A percentile compares a stretch with the other conserved stretches of the same genome.
phyloP scores from a whole-genome alignment of 2,888 invertebrate species.

The Caenorhabditis uteleia region DNA sequence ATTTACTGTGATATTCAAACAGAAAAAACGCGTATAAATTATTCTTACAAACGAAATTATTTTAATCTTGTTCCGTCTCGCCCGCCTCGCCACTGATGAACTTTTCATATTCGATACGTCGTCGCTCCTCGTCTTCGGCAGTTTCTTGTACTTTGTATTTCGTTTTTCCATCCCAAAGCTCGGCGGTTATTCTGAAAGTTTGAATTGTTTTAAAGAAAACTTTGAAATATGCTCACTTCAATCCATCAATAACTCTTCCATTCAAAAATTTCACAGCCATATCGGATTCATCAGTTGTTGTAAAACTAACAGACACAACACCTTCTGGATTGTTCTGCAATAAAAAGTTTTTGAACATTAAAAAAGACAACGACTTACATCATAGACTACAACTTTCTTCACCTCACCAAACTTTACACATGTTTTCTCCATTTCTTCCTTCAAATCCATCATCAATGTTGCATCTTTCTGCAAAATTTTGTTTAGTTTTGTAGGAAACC shows the following conservation, averaged over 20 bases:
- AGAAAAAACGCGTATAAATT: background rate
- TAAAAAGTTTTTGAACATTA: background rate
- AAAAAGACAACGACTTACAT: conserved; percentile 76
- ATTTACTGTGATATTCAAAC: background rate
- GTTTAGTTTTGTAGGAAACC: background rate
- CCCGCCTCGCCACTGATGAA: conserved; percentile 24
- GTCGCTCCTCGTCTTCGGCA: conserved; percentile 82
- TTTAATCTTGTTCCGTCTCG: conserved; percentile 9
- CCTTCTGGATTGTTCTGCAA: conserved; percentile 84
- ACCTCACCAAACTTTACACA: conserved; percentile 89
- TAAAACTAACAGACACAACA: conserved; percentile 88
- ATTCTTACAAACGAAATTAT: conserved; percentile 1
- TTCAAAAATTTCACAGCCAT: conserved; percentile 85
- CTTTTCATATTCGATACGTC: conserved; percentile 82
- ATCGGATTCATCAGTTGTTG: conserved; percentile 88
- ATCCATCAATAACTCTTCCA: conserved; percentile 87
- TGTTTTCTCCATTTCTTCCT: conserved; percentile 87
- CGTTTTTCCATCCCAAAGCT: conserved; percentile 92
- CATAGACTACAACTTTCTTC: conserved; percentile 87
- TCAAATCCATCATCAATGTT: conserved; percentile 85
- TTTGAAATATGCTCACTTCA: conserved; percentile 68
- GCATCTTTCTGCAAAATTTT: conserved; percentile 77
- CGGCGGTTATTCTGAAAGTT: conserved; percentile 78
- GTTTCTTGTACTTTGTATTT: conserved; percentile 90
- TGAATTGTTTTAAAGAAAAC: background rate